phyloP scores from a whole-genome alignment of 2,888 invertebrate species.

The Plagiodera versicolora region DNA sequence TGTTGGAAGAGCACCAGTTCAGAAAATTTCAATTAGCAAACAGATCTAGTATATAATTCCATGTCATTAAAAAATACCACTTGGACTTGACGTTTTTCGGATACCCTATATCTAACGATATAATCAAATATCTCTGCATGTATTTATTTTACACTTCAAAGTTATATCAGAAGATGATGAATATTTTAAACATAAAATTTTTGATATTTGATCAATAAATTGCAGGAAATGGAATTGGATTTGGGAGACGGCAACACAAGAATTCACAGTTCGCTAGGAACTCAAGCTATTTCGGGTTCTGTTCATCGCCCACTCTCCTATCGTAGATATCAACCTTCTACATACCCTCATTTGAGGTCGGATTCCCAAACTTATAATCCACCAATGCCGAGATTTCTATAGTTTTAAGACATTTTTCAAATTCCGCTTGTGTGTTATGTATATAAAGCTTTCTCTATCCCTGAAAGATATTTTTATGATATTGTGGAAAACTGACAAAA shows the following conservation, averaged over 20 bases:
- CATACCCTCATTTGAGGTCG: conserved; percentile 45
- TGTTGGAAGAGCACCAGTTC: too few species aligned
- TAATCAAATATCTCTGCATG: too few species aligned
- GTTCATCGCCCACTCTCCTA: conserved; percentile 43
- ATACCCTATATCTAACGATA: too few species aligned
- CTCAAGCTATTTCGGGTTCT: conserved; percentile 42
- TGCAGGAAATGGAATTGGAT: conserved; percentile 71
- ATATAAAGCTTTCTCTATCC: conserved; percentile 31
- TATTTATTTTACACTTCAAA: too few species aligned
- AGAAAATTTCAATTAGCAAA: too few species aligned
- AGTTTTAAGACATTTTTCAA: conserved; percentile 39
- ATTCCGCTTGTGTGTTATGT: conserved; percentile 36
- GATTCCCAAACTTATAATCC: conserved; percentile 44
- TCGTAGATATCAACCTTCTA: conserved; percentile 48
- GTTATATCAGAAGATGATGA: too few species aligned
- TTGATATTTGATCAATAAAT: background rate
- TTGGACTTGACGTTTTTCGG: too few species aligned
- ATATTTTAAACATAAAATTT: background rate
- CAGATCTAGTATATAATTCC: too few species aligned
- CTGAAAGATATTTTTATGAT: conserved; percentile 16
- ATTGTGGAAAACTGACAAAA: background rate
- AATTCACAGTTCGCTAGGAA: conserved; percentile 51
- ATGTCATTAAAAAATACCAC: too few species aligned
- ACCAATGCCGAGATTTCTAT: conserved; percentile 45
- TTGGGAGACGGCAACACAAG: conserved; percentile 83